Percentiles rank a stretch among this genome's conserved stretches.
These are phyloP conservation scores for Plemyria rubiginata DNA, from an alignment of 2,888 invertebrate genomes.

Conservation along the genomic window DNA sequence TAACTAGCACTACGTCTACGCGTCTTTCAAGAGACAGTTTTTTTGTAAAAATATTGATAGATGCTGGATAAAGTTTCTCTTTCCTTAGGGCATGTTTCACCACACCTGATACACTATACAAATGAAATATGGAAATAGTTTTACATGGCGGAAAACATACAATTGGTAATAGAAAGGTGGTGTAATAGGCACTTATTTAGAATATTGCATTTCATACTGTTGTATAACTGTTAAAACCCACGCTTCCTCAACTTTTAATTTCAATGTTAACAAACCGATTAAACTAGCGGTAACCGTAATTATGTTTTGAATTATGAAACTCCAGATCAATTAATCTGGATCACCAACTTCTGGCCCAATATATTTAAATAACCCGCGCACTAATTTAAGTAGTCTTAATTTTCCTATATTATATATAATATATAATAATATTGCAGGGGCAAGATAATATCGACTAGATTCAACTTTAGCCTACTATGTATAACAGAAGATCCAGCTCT, in stretches of 20 bases:
- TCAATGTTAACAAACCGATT: background rate
- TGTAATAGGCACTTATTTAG: too few relatives aligned
- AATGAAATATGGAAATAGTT: too few relatives aligned
- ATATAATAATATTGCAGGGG: background rate
- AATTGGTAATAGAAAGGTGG: too few relatives aligned
- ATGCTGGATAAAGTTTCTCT: too few relatives aligned
- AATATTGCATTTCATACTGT: too few relatives aligned
- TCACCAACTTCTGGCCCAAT: too few relatives aligned
- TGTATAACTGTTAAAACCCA: too few relatives aligned
- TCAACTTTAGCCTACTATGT: background rate
- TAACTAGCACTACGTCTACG: conserved; percentile 26
- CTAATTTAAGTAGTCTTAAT: too few relatives aligned
- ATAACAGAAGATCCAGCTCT: conserved; percentile 22
- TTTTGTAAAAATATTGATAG: background rate
- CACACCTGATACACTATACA: too few relatives aligned
- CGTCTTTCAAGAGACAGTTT: conserved; percentile 7
- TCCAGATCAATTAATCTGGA: background rate
- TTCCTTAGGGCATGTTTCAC: too few relatives aligned
- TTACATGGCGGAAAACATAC: too few relatives aligned
- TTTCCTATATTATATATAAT: background rate
- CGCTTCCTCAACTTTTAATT: background rate
- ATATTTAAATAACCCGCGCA: too few relatives aligned
- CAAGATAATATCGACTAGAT: background rate
- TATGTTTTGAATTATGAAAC: background rate
- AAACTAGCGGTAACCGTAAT: background rate